Conservation (phyloP, 1,140 invertebrate species). For the Holotrichia oblita region DNA sequence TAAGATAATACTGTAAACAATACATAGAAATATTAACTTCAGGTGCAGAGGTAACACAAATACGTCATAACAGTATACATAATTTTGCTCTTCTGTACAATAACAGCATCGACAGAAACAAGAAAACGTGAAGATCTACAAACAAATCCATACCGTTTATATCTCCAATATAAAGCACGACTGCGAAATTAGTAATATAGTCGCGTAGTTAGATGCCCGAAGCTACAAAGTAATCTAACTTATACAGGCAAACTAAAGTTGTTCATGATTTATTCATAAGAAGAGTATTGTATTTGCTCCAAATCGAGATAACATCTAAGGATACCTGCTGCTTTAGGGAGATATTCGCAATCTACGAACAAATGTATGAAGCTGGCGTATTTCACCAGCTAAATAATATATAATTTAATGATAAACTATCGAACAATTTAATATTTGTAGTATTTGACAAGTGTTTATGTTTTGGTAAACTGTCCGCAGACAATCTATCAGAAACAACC, state of each 20-base stretch:
- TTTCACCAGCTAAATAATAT: not conserved
- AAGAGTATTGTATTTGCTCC: slow-evolving; percentile 23
- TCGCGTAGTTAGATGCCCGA: slow-evolving; percentile 24
- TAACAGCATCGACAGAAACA: too few species aligned
- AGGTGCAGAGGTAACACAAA: too few species aligned
- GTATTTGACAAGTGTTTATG: too few species aligned
- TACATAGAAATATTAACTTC: too few species aligned
- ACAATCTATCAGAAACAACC: too few species aligned
- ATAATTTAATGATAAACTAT: not conserved
- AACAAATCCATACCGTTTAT: not conserved
- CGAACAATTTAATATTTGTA: too few species aligned
- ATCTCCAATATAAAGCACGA: not conserved
- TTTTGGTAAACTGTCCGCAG: too few species aligned
- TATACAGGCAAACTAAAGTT: slow-evolving; percentile 29
- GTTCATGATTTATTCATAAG: slow-evolving; percentile 34
- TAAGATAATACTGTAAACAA: too few species aligned
- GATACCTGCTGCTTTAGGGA: not conserved
- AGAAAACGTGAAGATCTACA: not conserved
- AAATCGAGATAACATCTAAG: slow-evolving; percentile 14
- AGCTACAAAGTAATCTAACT: slow-evolving; percentile 31
- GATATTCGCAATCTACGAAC: not conserved
- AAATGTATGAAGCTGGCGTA: not conserved
- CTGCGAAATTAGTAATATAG: slow-evolving; percentile 24
- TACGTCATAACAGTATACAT: too few species aligned
- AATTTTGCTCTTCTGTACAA: too few species aligned